These are phyloP conservation scores for Artibeus lituratus DNA, from an alignment of 2,797 vertebrate species.

Conservation along the genomic window DNA sequence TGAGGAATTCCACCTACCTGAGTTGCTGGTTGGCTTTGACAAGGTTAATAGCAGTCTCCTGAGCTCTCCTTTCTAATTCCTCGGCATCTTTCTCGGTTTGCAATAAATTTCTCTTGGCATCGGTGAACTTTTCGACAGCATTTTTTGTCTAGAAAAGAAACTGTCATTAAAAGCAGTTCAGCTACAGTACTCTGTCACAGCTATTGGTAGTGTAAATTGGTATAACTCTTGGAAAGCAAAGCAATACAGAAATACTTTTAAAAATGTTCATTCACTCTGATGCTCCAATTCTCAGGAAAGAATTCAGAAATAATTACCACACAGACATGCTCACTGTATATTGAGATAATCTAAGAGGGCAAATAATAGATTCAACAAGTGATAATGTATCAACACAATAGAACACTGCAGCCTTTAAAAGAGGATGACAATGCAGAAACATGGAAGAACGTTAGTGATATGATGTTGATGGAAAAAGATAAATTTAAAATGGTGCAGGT, in stretches of 20 bases:
- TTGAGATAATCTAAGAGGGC: neutral
- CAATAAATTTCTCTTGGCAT: slow-evolving; percentile 79
- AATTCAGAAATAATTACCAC: neutral
- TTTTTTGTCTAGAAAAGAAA: slow-evolving; percentile 83
- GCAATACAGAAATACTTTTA: neutral
- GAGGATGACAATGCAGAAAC: neutral
- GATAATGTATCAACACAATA: neutral
- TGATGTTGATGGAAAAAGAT: neutral
- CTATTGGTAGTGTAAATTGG: neutral
- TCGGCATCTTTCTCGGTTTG: slow-evolving; percentile 82
- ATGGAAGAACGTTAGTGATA: neutral
- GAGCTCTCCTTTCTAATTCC: slow-evolving; percentile 85
- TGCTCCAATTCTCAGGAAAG: neutral
- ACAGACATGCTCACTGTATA: neutral
- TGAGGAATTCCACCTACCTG: slow-evolving; percentile 77
- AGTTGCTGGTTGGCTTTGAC: slow-evolving; percentile 85
- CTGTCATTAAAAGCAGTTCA: slow-evolving; percentile 53
- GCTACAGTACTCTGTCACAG: neutral
- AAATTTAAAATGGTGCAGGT: neutral
- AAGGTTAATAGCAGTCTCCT: slow-evolving; percentile 82
- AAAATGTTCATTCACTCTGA: slow-evolving; percentile 23
- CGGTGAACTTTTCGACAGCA: slow-evolving; percentile 79
- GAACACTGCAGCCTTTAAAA: slow-evolving; percentile 3
- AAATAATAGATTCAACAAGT: slow-evolving; percentile 22
- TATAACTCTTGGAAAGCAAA: slow-evolving; percentile 25